Percentiles rank a stretch among this genome's conserved stretches.
These are phyloP conservation scores for Andrena fulva DNA, from an alignment of 2,888 invertebrate genomes.

Conservation along the genomic window DNA sequence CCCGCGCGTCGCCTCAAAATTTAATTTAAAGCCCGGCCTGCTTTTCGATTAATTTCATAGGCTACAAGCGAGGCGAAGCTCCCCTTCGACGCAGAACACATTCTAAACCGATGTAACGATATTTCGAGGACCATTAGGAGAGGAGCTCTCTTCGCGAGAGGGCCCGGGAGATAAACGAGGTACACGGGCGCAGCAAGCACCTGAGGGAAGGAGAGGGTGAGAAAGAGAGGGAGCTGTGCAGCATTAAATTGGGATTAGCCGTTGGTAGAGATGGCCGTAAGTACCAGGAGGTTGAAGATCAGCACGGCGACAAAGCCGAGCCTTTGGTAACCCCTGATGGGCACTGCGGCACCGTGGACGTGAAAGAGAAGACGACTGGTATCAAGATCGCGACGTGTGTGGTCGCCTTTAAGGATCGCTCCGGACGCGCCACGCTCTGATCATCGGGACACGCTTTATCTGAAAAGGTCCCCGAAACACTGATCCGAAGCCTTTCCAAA, in stretches of 20 bases:
- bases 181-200: conserved; percentile 48
- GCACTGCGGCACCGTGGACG: conserved; percentile 61
- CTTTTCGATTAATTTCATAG: conserved; percentile 44
- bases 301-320: conserved; percentile 68
- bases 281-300: conserved; percentile 65
- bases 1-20: neutral
- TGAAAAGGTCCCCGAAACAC: conserved; percentile 8
- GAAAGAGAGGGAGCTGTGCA: conserved; percentile 44
- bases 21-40: conserved; percentile 12
- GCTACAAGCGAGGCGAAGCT: conserved; percentile 18
- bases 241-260: conserved; percentile 74
- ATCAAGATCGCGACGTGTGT: conserved; percentile 79
- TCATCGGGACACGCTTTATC: conserved; percentile 36
- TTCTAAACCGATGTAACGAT: conserved; percentile 67
- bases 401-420: conserved; percentile 74
- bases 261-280: conserved; percentile 60
- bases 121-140: conserved; percentile 67
- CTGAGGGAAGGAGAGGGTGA: conserved; percentile 24
- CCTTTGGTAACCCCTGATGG: conserved; percentile 64
- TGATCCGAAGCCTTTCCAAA: conserved; percentile 2
- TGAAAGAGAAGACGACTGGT: conserved; percentile 66
- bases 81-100: conserved; percentile 36
- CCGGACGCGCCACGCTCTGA: conserved; percentile 59
- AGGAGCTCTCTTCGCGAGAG: conserved; percentile 56
- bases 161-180: conserved; percentile 58